Conservation (phyloP, 2,797 vertebrate species). For the Rousettus madagascariensis region DNA sequence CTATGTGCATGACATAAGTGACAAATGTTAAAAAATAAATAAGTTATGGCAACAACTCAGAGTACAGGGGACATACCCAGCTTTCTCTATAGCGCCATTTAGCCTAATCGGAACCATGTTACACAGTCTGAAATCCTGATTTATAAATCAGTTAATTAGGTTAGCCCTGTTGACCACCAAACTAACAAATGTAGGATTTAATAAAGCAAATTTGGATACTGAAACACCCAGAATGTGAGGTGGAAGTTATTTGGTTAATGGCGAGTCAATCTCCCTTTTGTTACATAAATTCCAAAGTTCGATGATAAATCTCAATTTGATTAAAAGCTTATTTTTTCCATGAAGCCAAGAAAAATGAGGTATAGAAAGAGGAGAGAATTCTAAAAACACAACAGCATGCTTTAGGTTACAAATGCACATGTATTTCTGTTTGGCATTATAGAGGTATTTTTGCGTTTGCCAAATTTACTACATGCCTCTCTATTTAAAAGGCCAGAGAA, state of each 20-base stretch:
- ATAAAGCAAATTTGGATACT: not conserved
- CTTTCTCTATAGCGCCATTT: rapidly evolving
- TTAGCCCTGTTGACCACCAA: too few relatives aligned
- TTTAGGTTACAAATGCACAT: not conserved
- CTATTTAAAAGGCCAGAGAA: conserved; percentile 42
- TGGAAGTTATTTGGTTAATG: not conserved
- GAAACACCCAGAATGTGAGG: not conserved
- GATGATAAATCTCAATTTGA: conserved; percentile 21
- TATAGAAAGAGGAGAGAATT: not conserved
- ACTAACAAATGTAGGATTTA: not conserved
- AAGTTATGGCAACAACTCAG: not conserved
- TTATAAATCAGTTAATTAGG: not conserved
- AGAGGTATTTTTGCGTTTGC: conserved; percentile 13
- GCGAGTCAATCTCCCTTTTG: not conserved
- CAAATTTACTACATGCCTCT: conserved; percentile 10
- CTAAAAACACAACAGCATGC: not conserved
- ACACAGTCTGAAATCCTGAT: not conserved
- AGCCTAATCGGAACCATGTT: not conserved
- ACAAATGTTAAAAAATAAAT: not conserved
- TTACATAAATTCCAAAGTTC: not conserved
- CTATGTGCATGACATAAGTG: not conserved
- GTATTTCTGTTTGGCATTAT: conserved; percentile 29
- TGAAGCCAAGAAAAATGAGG: conserved; percentile 19
- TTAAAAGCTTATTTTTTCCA: conserved; percentile 39
- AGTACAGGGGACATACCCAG: rapidly evolving